These are phyloP conservation scores for Nephila pilipes DNA, from an alignment of 1,140 invertebrate genomes.

Conservation along the genomic window DNA sequence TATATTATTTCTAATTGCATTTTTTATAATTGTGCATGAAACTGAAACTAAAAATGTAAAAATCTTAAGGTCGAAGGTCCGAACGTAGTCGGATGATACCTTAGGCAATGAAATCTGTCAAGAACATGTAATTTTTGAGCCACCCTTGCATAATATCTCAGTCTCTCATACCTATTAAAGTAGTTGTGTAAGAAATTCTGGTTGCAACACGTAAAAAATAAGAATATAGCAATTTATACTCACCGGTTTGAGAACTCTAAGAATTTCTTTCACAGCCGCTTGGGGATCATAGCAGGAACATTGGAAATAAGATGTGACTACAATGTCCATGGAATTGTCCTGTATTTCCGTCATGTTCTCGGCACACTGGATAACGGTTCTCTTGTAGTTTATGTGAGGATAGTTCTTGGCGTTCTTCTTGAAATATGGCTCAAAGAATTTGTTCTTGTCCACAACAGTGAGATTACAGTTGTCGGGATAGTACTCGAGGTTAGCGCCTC, in stretches of 20 bases:
- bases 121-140: too few relatives aligned
- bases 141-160: too few relatives aligned
- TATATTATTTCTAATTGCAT: too few relatives aligned
- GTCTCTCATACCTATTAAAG: too few relatives aligned
- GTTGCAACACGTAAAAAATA: too few relatives aligned
- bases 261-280: constrained; percentile 79
- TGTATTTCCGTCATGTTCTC: constrained; percentile 80
- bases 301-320: constrained; percentile 79
- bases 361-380: constrained; percentile 58
- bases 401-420: constrained; percentile 67
- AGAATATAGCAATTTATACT: background rate
- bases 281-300: constrained; percentile 79
- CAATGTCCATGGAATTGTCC: constrained; percentile 79
- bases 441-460: constrained; percentile 67
- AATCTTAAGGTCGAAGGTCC: too few relatives aligned
- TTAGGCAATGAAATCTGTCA: too few relatives aligned
- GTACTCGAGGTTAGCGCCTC: constrained; percentile 62
- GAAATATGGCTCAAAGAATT: constrained; percentile 52
- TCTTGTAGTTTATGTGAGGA: constrained; percentile 11
- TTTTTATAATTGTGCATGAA: too few relatives aligned
- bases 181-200: too few relatives aligned
- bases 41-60: too few relatives aligned
- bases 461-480: constrained; percentile 67
- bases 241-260: constrained; percentile 80
- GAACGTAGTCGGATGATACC: too few relatives aligned